Evolutionary conservation across 2,888 invertebrate species (phyloP).

Genomic region (Ormyrus pomaceus): DNA sequence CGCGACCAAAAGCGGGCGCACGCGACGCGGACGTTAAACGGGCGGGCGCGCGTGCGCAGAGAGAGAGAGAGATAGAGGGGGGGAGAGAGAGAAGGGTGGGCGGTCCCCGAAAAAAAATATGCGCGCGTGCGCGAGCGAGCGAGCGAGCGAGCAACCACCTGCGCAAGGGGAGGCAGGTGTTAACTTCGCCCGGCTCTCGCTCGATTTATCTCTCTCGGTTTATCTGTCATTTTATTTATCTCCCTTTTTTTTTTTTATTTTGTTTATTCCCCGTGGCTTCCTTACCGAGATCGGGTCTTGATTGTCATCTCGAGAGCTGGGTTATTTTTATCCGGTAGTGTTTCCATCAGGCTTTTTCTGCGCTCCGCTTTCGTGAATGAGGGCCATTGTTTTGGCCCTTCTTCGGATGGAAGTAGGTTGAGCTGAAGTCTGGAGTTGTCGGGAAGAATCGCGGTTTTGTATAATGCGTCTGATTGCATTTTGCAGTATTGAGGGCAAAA

Average conservation of each 20-base stretch:
- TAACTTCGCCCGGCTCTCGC: conserved; percentile 33
- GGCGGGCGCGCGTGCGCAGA: neutral
- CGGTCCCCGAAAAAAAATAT: conserved; percentile 9
- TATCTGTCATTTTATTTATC: conserved; percentile 48
- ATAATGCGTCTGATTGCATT: too few relatives aligned
- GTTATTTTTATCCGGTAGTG: neutral
- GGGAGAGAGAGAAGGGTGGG: conserved; percentile 23
- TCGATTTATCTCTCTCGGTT: conserved; percentile 51
- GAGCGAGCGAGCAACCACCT: conserved; percentile 32
- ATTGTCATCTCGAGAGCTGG: neutral
- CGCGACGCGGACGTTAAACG: neutral
- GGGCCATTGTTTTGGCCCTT: too few relatives aligned
- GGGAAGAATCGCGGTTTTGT: too few relatives aligned
- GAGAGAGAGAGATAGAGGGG: neutral
- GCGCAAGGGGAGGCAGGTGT: conserved; percentile 53
- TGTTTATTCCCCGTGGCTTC: too few relatives aligned
- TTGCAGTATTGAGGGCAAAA: too few relatives aligned
- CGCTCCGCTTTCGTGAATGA: too few relatives aligned
- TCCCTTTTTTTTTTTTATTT: neutral
- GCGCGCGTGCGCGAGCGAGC: conserved; percentile 10
- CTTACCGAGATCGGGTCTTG: neutral
- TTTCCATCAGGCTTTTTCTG: neutral
- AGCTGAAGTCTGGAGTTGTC: too few relatives aligned
- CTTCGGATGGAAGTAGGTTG: too few relatives aligned
- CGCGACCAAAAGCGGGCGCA: neutral